phyloP scores from a whole-genome alignment of 2,113 vertebrate species.

The Microcebus lehilahytsara region DNA sequence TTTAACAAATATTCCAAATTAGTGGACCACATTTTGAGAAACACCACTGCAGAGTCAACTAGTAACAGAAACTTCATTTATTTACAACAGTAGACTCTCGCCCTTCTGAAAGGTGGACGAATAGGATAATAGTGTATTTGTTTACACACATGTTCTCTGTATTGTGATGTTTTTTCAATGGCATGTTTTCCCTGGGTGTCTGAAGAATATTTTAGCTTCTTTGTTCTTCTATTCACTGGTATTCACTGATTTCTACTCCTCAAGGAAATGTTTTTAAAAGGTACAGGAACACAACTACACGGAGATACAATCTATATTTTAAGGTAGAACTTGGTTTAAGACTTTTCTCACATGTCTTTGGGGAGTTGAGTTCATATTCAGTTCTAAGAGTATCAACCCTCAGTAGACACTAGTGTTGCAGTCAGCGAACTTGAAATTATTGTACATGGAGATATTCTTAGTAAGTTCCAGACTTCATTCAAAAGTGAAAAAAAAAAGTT shows the following conservation, averaged over 20 bases:
- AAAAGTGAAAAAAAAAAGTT: neutral
- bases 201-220: constrained; percentile 29
- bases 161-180: neutral
- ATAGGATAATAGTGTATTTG: neutral
- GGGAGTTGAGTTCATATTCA: constrained; percentile 53
- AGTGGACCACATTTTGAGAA: neutral
- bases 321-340: constrained; percentile 42
- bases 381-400: constrained; percentile 22
- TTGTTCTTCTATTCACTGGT: neutral
- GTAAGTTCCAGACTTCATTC: constrained; percentile 32
- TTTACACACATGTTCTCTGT: constrained; percentile 24
- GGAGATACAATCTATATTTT: constrained; percentile 32
- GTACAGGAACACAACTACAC: neutral
- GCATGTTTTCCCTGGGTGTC: neutral
- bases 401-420: neutral
- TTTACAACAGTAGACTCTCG: neutral
- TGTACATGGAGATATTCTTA: constrained; percentile 28
- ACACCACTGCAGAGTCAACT: neutral
- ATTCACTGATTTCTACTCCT: neutral
- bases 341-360: constrained; percentile 27
- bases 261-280: constrained; percentile 46
- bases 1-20: neutral
- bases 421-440: neutral
- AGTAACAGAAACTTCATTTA: neutral
- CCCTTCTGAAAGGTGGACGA: neutral